These are phyloP conservation scores for Meloidogyne exigua DNA, from an alignment of 1,140 invertebrate species.

Conservation along the genomic window DNA sequence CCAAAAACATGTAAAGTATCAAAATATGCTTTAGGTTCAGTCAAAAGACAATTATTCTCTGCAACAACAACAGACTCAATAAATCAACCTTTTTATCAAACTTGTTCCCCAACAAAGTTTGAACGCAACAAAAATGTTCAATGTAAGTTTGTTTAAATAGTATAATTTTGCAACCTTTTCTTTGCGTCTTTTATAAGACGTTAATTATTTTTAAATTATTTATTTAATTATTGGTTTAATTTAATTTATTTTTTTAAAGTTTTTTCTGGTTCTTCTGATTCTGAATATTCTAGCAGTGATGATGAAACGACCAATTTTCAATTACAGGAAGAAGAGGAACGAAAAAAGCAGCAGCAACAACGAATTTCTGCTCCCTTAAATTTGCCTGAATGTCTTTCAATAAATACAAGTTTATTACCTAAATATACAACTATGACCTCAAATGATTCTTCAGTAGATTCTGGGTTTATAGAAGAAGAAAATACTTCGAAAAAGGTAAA, in stretches of 20 bases:
- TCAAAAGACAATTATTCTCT: not conserved
- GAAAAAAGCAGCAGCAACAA: too few species aligned
- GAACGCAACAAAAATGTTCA: not conserved
- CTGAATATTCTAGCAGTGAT: not conserved
- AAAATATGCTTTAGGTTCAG: not conserved
- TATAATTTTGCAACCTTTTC: too few species aligned
- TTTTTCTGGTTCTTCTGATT: constrained; percentile 1
- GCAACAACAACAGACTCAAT: not conserved
- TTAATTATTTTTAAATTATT: too few species aligned
- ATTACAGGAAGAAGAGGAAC: not conserved
- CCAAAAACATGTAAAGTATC: not conserved
- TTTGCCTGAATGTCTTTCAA: not conserved
- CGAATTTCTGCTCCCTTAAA: not conserved
- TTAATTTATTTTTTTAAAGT: not conserved
- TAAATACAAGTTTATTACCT: not conserved
- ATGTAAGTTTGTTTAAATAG: not conserved
- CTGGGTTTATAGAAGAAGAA: not conserved
- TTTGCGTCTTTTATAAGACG: too few species aligned
- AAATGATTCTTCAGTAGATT: constrained; percentile 1
- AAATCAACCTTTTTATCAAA: not conserved
- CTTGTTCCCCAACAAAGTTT: not conserved
- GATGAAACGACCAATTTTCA: not conserved
- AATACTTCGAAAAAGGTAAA: not conserved
- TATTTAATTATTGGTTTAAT: not conserved
- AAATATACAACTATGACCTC: not conserved